A percentile compares a stretch with the other conserved stretches of the same genome.
These are phyloP conservation scores for Hydrocynus forskahlii DNA, from an alignment of 2,797 vertebrate species.

Conservation along the genomic window DNA sequence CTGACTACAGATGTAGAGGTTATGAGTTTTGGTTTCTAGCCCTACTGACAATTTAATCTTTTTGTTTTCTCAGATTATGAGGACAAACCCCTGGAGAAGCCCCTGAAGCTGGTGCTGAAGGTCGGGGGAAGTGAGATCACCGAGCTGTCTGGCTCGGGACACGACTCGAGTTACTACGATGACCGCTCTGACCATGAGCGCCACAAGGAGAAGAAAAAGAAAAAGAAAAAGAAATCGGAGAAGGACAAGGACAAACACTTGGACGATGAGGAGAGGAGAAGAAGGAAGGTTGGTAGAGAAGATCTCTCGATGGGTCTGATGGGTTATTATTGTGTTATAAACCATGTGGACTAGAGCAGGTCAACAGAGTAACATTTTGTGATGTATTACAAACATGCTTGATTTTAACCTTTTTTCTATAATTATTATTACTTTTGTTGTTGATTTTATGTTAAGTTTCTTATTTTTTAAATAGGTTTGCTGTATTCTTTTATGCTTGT, in stretches of 20 bases:
- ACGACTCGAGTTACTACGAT: slow-evolving; percentile 97
- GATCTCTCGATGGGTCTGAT: background rate
- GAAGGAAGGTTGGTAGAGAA: slow-evolving; percentile 83
- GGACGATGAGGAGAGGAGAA: slow-evolving; percentile 91
- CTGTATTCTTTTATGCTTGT: too few relatives aligned
- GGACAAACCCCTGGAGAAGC: slow-evolving; percentile 92
- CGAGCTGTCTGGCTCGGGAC: slow-evolving; percentile 93
- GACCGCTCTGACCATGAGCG: slow-evolving; percentile 95
- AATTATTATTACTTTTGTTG: too few relatives aligned
- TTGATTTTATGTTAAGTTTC: too few relatives aligned
- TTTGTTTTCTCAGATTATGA: slow-evolving; percentile 81
- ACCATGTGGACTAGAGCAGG: too few relatives aligned
- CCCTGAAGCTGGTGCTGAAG: slow-evolving; percentile 94
- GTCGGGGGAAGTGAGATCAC: slow-evolving; percentile 97
- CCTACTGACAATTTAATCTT: background rate
- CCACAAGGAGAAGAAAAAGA: slow-evolving; percentile 97
- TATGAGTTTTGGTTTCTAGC: background rate
- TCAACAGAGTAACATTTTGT: too few relatives aligned
- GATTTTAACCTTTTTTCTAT: too few relatives aligned
- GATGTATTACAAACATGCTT: too few relatives aligned
- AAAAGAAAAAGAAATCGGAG: slow-evolving; percentile 97
- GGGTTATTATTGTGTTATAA: background rate
- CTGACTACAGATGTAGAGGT: background rate
- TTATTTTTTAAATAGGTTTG: too few relatives aligned
- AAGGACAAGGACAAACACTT: slow-evolving; percentile 94